Percentiles rank a stretch among this genome's conserved stretches.
phyloP scores from a whole-genome alignment of 2,113 vertebrate species.

The Aspidoscelis tigris region DNA sequence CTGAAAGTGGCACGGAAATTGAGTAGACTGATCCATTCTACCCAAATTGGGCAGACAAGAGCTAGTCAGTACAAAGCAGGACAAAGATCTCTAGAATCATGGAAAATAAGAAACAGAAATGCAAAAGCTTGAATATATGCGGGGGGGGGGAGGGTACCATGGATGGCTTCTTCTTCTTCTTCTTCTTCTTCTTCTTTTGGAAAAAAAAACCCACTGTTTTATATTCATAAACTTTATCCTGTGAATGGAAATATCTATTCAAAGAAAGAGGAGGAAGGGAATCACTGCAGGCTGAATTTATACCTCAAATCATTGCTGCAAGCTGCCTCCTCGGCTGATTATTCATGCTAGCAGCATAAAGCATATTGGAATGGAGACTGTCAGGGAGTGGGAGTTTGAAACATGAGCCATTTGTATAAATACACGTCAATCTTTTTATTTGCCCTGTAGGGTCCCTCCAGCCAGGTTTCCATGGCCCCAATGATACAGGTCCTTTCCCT shows the following conservation, averaged over 20 bases:
- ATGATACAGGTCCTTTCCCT: neutral
- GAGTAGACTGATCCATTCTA: too few relatives aligned
- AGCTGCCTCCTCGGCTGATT: neutral
- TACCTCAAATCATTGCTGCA: conserved; percentile 24
- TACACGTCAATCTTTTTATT: neutral
- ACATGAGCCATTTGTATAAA: neutral
- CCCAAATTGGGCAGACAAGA: neutral
- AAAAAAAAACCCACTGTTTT: neutral
- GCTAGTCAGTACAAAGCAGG: too few relatives aligned
- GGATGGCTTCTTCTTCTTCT: neutral
- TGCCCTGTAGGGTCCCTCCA: neutral
- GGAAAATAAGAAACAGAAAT: neutral
- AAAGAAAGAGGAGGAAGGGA: neutral
- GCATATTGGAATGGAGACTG: conserved; percentile 1
- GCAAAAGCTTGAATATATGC: neutral
- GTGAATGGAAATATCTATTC: neutral
- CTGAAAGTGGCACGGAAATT: too few relatives aligned
- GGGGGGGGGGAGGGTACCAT: neutral
- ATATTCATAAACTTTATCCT: neutral
- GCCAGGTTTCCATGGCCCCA: neutral
- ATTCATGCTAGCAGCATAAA: neutral
- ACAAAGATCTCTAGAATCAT: neutral
- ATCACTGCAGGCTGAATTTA: neutral
- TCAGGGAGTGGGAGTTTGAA: neutral
- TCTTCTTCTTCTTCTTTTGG: neutral